Base-by-base conservation (phyloP, 2,888 invertebrate genomes). In the Eristalinus aeneus region DNA sequence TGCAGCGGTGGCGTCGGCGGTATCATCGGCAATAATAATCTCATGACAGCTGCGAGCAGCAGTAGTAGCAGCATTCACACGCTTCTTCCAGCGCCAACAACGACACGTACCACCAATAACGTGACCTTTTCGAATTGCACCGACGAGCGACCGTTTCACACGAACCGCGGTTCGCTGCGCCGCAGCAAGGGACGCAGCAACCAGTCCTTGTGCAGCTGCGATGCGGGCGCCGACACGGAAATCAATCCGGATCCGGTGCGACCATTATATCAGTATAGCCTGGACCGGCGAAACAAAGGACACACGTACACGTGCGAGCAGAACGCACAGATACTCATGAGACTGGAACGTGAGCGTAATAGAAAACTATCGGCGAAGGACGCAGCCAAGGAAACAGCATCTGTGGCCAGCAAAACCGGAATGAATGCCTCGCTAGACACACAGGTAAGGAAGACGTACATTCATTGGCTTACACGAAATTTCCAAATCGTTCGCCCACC, bases 251-350 rank as follows among this genome's bases (percentile, higher is more conserved):
- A 92, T 89, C 92, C 92, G 5, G 89, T 91, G 16, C 89, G 92
- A 64, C 93, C 93, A 54, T 88, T 92, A 16, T 92, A 91, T 88
- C 93, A 93, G 88, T 93, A 92, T 88, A 93, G 93, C 88, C 89
- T 94, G 89, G 94, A 94, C 90, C 90, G 92, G 11, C 91, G 92
- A 53, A 91, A 91, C 75, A 92, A 91, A 88, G 91, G 93, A 71
- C 93, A 93, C 89, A 93, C 93, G 39, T 93, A 93, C 89, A 93
- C 91, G 76, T 93, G 93, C 89, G 94, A 94, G 88, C 93, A 93
- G 88, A 93, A 93, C 88, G 93, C 93, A 88, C 93, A 93, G 89
- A 92, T 93, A 88, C 90, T 93, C 88, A 91, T 93, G 90, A 90
- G 93, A 89, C 89, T 93, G 88, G 93, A 92, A 89, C 91, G 92